Conservation (phyloP, 2,888 invertebrate genomes). For the Apodemia duryi region DNA sequence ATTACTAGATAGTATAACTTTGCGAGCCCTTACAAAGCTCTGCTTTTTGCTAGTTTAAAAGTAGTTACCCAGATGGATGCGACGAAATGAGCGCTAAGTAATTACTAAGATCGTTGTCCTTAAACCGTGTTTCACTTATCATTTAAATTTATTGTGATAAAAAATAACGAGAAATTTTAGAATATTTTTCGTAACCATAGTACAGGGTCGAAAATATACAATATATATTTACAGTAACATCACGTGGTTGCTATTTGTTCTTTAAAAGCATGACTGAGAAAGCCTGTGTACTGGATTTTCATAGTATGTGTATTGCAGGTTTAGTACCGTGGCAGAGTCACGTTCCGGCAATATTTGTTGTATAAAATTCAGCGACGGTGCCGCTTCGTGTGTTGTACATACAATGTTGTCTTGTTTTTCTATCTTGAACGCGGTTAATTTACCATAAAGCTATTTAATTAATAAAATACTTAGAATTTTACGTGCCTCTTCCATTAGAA, state of each 20-base stretch:
- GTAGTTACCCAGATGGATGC: too few species aligned
- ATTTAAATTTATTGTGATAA: too few species aligned
- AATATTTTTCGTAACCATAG: background rate
- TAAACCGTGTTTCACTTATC: too few species aligned
- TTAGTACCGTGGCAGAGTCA: constrained; percentile 50
- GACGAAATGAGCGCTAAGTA: too few species aligned
- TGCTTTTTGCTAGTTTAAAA: too few species aligned
- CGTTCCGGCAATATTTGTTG: constrained; percentile 70
- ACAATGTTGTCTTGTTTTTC: constrained; percentile 13
- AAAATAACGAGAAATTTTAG: too few species aligned
- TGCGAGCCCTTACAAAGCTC: too few species aligned
- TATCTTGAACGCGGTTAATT: constrained; percentile 7
- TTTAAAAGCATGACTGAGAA: constrained; percentile 22
- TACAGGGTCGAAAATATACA: constrained; percentile 3
- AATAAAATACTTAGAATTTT: background rate
- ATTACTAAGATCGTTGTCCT: too few species aligned
- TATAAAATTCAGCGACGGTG: constrained; percentile 61
- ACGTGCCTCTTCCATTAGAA: background rate
- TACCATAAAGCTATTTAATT: constrained; percentile 7
- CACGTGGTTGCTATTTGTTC: constrained; percentile 26
- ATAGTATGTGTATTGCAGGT: constrained; percentile 20
- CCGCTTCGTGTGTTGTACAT: constrained; percentile 42
- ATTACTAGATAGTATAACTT: too few species aligned
- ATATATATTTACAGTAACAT: constrained; percentile 17
- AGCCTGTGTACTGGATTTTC: constrained; percentile 18